A percentile compares a stretch with the other conserved stretches of the same genome.
Evolutionary conservation across 2,888 invertebrate species (phyloP).

Genomic region (Campoplex nolae): DNA sequence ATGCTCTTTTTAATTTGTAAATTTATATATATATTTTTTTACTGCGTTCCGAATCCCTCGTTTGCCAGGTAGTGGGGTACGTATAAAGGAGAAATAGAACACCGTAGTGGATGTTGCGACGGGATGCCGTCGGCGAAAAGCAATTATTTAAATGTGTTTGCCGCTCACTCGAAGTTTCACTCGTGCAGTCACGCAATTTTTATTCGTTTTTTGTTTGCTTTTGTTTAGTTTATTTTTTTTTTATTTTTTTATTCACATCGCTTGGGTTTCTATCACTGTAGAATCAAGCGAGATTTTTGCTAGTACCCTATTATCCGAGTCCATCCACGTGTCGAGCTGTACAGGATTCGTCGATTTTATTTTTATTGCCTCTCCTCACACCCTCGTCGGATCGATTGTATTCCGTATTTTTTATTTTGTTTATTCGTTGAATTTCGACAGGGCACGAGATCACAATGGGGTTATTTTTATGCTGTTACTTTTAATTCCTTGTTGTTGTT

Average conservation of each 20-base stretch:
- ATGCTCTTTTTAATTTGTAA: slow-evolving; percentile 21
- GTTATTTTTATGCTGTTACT: slow-evolving; percentile 43
- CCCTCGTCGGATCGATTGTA: slow-evolving; percentile 17
- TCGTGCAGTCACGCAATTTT: slow-evolving; percentile 54
- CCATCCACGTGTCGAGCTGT: slow-evolving; percentile 17
- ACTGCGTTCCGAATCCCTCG: slow-evolving; percentile 34
- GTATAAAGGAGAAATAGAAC: slow-evolving; percentile 22
- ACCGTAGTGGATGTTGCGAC: slow-evolving; percentile 56
- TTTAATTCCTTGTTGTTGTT: slow-evolving; percentile 21
- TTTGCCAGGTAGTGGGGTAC: slow-evolving; percentile 27
- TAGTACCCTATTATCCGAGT: slow-evolving; percentile 47
- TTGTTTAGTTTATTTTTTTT: background rate
- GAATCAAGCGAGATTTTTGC: slow-evolving; percentile 32
- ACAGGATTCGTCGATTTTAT: slow-evolving; percentile 50
- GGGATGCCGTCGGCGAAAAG: slow-evolving; percentile 62
- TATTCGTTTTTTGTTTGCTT: slow-evolving; percentile 12
- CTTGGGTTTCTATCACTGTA: slow-evolving; percentile 29
- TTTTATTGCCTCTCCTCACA: slow-evolving; percentile 27
- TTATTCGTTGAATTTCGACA: slow-evolving; percentile 50
- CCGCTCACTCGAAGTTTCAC: slow-evolving; percentile 59
- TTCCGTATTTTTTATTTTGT: slow-evolving; percentile 36
- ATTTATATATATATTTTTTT: slow-evolving; percentile 8
- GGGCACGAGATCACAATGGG: slow-evolving; percentile 40
- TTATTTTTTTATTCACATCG: background rate
- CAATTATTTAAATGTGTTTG: slow-evolving; percentile 68